Conservation (phyloP, 2,113 vertebrate genomes). For the Murina feae region DNA sequence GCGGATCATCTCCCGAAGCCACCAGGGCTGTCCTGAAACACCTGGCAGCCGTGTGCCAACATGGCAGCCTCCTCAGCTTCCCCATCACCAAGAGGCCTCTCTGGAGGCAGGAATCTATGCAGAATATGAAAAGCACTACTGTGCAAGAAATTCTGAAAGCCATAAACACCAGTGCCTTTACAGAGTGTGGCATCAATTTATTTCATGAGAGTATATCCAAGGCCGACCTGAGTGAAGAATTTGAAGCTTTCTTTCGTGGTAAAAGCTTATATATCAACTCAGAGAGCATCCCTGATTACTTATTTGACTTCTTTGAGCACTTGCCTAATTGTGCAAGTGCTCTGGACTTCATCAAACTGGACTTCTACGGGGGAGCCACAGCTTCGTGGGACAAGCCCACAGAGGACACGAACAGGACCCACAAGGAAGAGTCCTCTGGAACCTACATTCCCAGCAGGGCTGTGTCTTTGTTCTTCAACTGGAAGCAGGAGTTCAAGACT, state of each 20-base stretch:
- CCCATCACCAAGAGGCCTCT: not conserved
- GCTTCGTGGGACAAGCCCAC: not conserved
- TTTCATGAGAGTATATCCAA: conserved; percentile 69
- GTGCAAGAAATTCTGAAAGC: conserved; percentile 36
- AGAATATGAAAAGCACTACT: not conserved
- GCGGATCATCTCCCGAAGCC: conserved; percentile 69
- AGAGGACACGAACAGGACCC: not conserved
- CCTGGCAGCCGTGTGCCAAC: conserved; percentile 16
- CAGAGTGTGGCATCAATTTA: conserved; percentile 70
- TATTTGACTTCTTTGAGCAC: conserved; percentile 74
- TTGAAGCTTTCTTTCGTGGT: conserved; percentile 68
- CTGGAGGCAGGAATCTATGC: conserved; percentile 40
- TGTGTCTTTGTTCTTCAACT: conserved; percentile 74
- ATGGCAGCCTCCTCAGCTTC: conserved; percentile 29
- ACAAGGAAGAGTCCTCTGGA: not conserved
- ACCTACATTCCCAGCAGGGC: conserved; percentile 69
- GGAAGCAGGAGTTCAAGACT: conserved; percentile 67
- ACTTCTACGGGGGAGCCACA: conserved; percentile 50
- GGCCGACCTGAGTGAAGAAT: conserved; percentile 64
- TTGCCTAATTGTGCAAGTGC: conserved; percentile 73
- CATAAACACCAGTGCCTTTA: conserved; percentile 56
- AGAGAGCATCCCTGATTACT: conserved; percentile 68
- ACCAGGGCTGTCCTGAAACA: conserved; percentile 62
- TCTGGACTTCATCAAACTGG: conserved; percentile 67
- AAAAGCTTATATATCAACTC: conserved; percentile 72